Evolutionary conservation across 2,113 vertebrate genomes (phyloP).

Genomic region (Ameiurus melas): DNA sequence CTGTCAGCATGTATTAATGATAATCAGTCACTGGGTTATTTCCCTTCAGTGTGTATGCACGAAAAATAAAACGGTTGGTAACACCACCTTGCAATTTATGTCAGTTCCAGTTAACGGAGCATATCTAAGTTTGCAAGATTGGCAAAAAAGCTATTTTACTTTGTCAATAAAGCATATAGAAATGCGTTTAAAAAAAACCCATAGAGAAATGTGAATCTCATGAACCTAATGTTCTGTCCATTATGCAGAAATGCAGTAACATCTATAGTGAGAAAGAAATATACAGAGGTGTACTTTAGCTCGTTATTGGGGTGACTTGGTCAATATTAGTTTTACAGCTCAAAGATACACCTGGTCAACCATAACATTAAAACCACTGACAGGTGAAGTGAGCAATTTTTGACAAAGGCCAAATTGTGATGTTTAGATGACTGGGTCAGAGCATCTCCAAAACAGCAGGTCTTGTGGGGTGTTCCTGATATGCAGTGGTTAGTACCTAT

Average conservation of each 20-base stretch:
- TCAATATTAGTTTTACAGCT: neutral
- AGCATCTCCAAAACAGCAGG: no score
- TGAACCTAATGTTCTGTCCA: no score
- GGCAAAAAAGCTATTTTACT: neutral
- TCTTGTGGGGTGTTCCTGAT: no score
- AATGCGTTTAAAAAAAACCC: neutral
- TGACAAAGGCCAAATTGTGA: no score
- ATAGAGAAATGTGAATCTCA: neutral
- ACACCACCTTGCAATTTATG: neutral
- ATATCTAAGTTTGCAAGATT: neutral
- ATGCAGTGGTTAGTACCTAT: no score
- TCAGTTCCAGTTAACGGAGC: neutral
- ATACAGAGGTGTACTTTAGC: neutral
- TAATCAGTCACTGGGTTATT: slow-evolving; percentile 14
- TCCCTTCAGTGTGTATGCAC: neutral
- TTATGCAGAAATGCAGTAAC: neutral
- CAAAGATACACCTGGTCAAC: neutral
- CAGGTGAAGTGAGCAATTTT: no score
- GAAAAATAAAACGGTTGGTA: neutral
- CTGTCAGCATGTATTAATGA: slow-evolving; percentile 13
- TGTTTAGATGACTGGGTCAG: no score
- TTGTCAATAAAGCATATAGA: neutral
- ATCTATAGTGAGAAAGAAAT: neutral
- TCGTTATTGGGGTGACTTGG: neutral
- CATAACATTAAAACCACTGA: no score